These are phyloP conservation scores for Benthosema pterotum DNA, from an alignment of 2,797 vertebrate species.

Conservation along the genomic window DNA sequence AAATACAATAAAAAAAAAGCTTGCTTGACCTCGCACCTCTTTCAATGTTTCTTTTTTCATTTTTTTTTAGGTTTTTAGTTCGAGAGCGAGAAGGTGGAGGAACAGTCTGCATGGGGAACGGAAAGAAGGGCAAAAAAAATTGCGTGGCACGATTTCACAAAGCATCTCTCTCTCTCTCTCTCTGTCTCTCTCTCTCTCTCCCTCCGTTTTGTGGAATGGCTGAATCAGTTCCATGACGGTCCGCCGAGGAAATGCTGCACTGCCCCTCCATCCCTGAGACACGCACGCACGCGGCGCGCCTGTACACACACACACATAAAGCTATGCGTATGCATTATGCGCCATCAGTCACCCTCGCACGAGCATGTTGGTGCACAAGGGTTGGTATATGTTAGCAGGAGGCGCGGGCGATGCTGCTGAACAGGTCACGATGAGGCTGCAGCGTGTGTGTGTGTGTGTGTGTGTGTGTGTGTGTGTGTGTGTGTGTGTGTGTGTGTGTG, in stretches of 20 bases:
- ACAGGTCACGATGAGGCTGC: constrained; percentile 26
- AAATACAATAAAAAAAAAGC: constrained; percentile 18
- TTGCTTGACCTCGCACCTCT: constrained; percentile 35
- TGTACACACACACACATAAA: constrained; percentile 11
- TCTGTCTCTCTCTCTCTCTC: constrained; percentile 31
- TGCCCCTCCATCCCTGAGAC: constrained; percentile 18
- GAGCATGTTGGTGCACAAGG: constrained; percentile 11
- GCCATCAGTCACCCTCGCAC: constrained; percentile 35
- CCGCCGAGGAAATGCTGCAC: constrained; percentile 38
- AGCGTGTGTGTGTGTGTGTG: no score
- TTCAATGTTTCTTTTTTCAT: constrained; percentile 36
- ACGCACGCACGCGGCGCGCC: background rate
- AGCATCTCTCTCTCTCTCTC: constrained; percentile 33
- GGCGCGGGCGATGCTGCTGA: constrained; percentile 63
- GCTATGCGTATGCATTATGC: constrained; percentile 5
- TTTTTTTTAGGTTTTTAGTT: no score
- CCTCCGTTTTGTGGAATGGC: constrained; percentile 50
- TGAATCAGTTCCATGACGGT: constrained; percentile 30
- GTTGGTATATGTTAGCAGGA: constrained; percentile 30
- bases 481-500: no score
- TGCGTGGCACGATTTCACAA: constrained; percentile 15
- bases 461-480: no score
- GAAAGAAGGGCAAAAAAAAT: constrained; percentile 17
- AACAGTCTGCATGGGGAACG: constrained; percentile 12
- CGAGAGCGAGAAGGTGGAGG: constrained; percentile 1